Conservation (phyloP, 2,797 vertebrate genomes). For the Propithecus perrieri region DNA sequence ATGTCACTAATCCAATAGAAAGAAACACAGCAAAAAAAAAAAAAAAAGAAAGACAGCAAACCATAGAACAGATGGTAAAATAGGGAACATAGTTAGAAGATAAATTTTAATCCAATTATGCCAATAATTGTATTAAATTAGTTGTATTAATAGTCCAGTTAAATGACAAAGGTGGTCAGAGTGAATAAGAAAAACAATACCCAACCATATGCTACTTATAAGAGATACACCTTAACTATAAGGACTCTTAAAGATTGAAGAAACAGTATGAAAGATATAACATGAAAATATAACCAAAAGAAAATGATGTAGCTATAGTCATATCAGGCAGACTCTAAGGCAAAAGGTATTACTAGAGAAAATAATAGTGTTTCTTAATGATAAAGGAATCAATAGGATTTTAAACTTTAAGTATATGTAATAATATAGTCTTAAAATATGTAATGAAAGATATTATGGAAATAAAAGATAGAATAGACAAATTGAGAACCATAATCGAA, state of each 20-base stretch:
- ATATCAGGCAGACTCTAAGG: neutral
- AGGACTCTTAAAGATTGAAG: neutral
- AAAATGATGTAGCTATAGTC: neutral
- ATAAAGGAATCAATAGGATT: neutral
- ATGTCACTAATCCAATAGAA: neutral
- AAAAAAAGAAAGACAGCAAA: neutral
- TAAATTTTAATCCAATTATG: neutral
- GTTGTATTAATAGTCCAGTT: neutral
- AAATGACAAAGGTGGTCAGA: conserved; percentile 23
- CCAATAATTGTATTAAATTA: neutral
- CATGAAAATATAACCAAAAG: neutral
- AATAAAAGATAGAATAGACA: neutral
- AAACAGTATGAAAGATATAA: neutral
- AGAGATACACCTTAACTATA: neutral
- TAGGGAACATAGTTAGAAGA: neutral
- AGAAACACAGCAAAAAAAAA: neutral
- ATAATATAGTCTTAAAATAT: neutral
- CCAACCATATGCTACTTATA: neutral
- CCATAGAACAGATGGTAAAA: neutral
- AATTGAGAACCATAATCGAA: neutral
- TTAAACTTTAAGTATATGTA: neutral
- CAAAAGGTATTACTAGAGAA: neutral
- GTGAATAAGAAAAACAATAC: neutral
- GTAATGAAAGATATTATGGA: neutral
- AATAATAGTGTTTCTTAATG: neutral